Percentiles rank a stretch among this genome's conserved stretches.
These are phyloP conservation scores for Acipenser ruthenus DNA, from an alignment of 2,797 vertebrate species.

Conservation along the genomic window DNA sequence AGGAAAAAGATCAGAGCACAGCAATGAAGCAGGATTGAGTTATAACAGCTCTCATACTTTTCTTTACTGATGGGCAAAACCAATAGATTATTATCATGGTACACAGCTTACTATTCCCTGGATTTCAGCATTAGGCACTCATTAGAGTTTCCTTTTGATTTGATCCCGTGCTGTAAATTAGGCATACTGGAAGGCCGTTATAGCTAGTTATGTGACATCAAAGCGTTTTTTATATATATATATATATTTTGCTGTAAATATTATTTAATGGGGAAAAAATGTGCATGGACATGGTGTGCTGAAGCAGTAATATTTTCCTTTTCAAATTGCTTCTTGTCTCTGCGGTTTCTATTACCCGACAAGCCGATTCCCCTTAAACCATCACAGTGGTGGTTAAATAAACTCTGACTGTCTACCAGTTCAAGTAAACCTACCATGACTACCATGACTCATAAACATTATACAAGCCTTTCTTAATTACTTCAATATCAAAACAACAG, in stretches of 20 bases:
- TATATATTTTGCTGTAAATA: too few relatives aligned
- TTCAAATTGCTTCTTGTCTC: too few relatives aligned
- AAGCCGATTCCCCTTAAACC: too few relatives aligned
- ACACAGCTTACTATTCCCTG: constrained; percentile 14
- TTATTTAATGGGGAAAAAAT: too few relatives aligned
- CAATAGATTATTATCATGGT: constrained; percentile 21
- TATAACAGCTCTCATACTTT: constrained; percentile 20
- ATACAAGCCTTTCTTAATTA: too few relatives aligned
- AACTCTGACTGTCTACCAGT: too few relatives aligned
- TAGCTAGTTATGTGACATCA: constrained; percentile 40
- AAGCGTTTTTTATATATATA: constrained; percentile 25
- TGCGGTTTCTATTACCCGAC: too few relatives aligned
- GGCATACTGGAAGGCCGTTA: constrained; percentile 29
- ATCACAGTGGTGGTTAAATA: too few relatives aligned
- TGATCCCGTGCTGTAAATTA: constrained; percentile 37
- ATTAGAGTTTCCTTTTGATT: constrained; percentile 14
- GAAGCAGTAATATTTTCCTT: too few relatives aligned
- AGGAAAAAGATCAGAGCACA: constrained; percentile 25
- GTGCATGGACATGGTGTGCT: too few relatives aligned
- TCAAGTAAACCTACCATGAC: too few relatives aligned
- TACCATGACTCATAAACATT: too few relatives aligned
- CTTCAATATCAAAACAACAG: background rate
- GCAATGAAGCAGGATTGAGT: constrained; percentile 28
- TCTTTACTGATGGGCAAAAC: constrained; percentile 20
- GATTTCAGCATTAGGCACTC: background rate